Percentiles rank a stretch among this genome's conserved stretches.
Evolutionary conservation across 2,797 vertebrate genomes (phyloP).

Genomic region (Scolopax rusticola): DNA sequence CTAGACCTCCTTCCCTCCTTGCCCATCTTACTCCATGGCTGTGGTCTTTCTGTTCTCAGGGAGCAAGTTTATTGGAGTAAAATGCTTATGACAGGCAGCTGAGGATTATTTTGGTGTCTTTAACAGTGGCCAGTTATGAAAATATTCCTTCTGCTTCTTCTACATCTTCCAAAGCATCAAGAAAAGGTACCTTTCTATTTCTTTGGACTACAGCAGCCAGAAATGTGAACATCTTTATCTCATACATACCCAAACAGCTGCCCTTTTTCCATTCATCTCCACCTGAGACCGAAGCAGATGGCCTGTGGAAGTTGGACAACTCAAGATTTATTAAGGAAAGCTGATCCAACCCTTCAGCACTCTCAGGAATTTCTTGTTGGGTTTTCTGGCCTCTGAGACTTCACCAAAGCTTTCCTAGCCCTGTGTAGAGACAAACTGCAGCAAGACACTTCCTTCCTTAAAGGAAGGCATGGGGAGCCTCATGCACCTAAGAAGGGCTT

Average conservation of each 20-base stretch:
- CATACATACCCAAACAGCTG: neutral
- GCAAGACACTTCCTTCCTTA: neutral
- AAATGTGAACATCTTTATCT: neutral
- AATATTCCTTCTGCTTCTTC: neutral
- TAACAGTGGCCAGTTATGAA: neutral
- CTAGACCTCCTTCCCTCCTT: neutral
- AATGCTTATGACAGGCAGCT: neutral
- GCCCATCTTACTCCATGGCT: neutral
- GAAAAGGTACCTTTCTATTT: neutral
- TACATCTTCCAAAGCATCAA: neutral
- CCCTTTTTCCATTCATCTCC: neutral
- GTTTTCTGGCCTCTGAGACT: neutral
- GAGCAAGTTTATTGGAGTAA: neutral
- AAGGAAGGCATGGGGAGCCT: neutral
- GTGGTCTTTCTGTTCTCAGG: neutral
- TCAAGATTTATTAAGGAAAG: neutral
- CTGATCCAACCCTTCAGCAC: neutral
- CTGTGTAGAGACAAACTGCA: rapidly evolving
- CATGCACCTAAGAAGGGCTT: neutral
- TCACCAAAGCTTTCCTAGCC: neutral
- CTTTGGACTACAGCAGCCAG: neutral
- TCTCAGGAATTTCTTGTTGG: neutral
- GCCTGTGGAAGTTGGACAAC: neutral
- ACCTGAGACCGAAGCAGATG: neutral
- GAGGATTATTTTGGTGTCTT: neutral